These are phyloP conservation scores for Oreochromis aureus DNA, from an alignment of 2,113 vertebrate species.

Conservation along the genomic window DNA sequence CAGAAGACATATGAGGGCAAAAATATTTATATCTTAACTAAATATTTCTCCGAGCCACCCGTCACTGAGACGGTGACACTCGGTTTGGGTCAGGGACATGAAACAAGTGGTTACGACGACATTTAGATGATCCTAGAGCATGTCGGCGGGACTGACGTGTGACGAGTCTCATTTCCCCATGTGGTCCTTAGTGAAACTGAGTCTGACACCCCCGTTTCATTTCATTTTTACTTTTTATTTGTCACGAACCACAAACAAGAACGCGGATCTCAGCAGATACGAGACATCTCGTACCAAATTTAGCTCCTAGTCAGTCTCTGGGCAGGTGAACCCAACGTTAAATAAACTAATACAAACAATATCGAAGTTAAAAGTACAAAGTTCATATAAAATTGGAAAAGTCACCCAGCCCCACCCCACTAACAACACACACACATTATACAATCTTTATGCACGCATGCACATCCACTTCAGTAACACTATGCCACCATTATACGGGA, in stretches of 20 bases:
- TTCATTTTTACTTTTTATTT: background rate
- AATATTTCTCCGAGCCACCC: too few species aligned
- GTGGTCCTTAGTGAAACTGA: background rate
- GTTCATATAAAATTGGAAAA: background rate
- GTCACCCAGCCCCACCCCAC: fast-evolving
- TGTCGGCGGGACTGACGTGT: background rate
- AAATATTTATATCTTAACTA: fast-evolving
- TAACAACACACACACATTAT: background rate
- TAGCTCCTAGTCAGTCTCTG: background rate
- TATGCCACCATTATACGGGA: background rate
- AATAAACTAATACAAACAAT: background rate
- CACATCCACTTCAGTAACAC: background rate
- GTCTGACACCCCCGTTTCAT: background rate
- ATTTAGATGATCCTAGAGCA: background rate
- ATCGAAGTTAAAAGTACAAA: fast-evolving
- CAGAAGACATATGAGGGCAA: background rate
- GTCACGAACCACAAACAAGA: background rate
- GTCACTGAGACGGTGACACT: background rate
- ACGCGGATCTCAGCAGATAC: background rate
- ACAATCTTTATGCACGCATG: background rate
- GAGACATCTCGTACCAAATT: background rate
- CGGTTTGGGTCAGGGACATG: background rate
- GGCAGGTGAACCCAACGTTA: background rate
- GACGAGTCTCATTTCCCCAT: background rate
- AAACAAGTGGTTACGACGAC: background rate